Percentiles rank a stretch among this genome's conserved stretches.
phyloP scores from a whole-genome alignment of 2,888 invertebrate genomes.

The Hypselothyrea guttata region DNA sequence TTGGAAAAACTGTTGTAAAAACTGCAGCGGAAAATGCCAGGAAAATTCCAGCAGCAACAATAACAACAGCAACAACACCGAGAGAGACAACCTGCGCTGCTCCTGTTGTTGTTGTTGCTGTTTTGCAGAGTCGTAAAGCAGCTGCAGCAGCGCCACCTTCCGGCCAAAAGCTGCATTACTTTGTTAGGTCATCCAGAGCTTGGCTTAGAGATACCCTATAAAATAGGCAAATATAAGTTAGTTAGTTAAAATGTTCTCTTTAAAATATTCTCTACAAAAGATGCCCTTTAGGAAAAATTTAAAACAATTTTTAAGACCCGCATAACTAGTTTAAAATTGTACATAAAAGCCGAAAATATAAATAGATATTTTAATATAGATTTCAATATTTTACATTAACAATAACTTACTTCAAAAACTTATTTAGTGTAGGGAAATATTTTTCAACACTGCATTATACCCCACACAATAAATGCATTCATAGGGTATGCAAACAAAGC shows the following conservation, averaged over 20 bases:
- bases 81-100: conserved; percentile 52
- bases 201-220: conserved; percentile 21
- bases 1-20: conserved; percentile 61
- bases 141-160: conserved; percentile 72
- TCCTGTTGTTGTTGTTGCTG: conserved; percentile 17
- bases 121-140: conserved; percentile 64
- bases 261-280: no score
- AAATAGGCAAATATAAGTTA: not conserved
- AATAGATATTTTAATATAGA: no score
- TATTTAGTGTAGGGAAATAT: no score
- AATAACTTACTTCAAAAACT: no score
- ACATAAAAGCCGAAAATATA: no score
- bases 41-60: conserved; percentile 37
- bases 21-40: conserved; percentile 62
- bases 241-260: no score
- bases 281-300: no score
- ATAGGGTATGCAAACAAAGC: conserved; percentile 31
- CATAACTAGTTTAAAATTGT: no score
- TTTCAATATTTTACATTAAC: no score
- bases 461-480: not conserved
- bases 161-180: conserved; percentile 38
- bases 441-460: not conserved
- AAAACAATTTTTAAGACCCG: no score
- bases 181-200: conserved; percentile 13
- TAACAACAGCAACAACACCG: conserved; percentile 20